phyloP scores from a whole-genome alignment of 2,888 invertebrate genomes.

The Trachelus stipa region DNA sequence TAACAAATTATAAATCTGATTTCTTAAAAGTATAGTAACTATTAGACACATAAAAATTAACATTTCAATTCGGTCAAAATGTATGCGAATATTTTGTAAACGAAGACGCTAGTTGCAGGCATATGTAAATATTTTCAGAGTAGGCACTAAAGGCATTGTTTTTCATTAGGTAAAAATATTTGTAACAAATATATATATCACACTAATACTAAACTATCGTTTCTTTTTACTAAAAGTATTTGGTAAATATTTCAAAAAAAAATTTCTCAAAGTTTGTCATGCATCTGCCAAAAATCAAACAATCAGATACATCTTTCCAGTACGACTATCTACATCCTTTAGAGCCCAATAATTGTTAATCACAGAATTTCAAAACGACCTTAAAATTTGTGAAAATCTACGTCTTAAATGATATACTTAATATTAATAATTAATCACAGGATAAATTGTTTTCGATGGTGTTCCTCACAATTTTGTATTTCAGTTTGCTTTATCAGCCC shows the following conservation, averaged over 20 bases:
- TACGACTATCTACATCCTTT: background rate
- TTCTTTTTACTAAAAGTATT: background rate
- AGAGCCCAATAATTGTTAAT: background rate
- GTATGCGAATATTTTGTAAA: background rate
- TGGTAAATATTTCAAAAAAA: background rate
- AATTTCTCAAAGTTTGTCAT: background rate
- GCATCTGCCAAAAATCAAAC: background rate
- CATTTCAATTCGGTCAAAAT: background rate
- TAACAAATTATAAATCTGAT: background rate
- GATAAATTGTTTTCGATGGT: background rate
- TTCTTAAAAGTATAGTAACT: background rate
- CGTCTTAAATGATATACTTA: background rate
- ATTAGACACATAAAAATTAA: background rate
- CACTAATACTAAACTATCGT: background rate
- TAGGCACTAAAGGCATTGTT: background rate
- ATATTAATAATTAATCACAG: background rate
- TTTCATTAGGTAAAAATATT: background rate
- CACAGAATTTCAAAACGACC: too few relatives aligned
- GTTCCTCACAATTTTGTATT: background rate
- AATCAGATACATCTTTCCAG: background rate
- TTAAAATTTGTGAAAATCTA: background rate
- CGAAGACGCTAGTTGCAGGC: background rate
- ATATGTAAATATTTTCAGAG: background rate
- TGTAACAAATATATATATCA: background rate
- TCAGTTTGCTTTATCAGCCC: conserved; percentile 31